phyloP scores from a whole-genome alignment of 2,888 invertebrate species.

The Tipula confusa region DNA sequence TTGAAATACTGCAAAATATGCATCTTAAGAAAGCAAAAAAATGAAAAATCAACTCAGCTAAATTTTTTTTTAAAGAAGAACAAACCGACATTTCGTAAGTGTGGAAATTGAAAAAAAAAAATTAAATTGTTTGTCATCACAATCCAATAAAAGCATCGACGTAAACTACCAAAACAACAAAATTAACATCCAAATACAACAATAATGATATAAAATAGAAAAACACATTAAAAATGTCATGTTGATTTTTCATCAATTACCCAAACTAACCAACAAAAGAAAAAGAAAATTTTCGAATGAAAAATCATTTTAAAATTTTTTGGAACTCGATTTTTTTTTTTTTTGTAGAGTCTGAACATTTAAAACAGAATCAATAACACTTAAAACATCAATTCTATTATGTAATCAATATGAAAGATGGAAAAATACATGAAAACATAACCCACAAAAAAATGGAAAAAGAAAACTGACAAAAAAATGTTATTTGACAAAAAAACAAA shows the following conservation, averaged over 20 bases:
- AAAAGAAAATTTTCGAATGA: background rate
- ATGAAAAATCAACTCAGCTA: background rate
- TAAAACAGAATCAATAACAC: slow-evolving; percentile 8
- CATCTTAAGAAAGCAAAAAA: background rate
- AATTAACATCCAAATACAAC: background rate
- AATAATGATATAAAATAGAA: background rate
- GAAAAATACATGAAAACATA: background rate
- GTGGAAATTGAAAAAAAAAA: background rate
- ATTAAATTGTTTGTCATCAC: background rate
- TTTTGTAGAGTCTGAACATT: background rate
- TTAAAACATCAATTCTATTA: background rate
- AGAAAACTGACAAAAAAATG: background rate
- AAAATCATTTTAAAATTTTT: background rate
- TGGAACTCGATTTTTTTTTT: background rate
- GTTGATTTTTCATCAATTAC: slow-evolving; percentile 20
- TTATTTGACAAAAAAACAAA: background rate
- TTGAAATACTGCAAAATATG: slow-evolving; percentile 12
- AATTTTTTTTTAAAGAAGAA: no score
- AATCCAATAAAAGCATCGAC: slow-evolving; percentile 16
- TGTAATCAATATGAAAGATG: background rate
- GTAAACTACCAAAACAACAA: background rate
- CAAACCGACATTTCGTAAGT: background rate
- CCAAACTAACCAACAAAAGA: background rate
- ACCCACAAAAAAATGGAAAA: no score
- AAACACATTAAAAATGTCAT: slow-evolving; percentile 6